These are phyloP conservation scores for Calycopis cecrops DNA, from an alignment of 1,140 invertebrate species.

Conservation along the genomic window DNA sequence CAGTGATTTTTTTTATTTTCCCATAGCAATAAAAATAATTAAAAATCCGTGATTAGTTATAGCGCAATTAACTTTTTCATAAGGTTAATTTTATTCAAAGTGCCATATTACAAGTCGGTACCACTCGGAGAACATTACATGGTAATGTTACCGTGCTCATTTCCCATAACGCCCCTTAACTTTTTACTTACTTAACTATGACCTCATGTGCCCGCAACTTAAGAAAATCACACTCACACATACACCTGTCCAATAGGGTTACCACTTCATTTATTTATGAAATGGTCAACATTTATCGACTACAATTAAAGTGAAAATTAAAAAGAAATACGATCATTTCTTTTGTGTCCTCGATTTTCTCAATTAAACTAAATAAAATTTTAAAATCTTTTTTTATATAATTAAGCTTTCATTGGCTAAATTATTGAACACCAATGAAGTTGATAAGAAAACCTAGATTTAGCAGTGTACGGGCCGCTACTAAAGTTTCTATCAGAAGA, in stretches of 20 bases:
- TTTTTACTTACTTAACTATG: constrained; percentile 74
- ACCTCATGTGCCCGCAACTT: constrained; percentile 72
- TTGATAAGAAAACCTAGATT: too few species aligned
- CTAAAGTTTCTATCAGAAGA: too few species aligned
- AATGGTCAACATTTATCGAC: too few species aligned
- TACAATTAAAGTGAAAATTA: too few species aligned
- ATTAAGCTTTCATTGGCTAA: too few species aligned
- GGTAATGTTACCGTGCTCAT: constrained; percentile 71
- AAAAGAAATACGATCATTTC: too few species aligned
- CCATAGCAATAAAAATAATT: not conserved
- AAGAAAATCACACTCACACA: constrained; percentile 69
- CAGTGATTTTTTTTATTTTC: constrained; percentile 15
- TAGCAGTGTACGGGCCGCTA: too few species aligned
- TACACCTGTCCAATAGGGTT: constrained; percentile 46
- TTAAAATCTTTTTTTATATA: too few species aligned
- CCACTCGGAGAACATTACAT: constrained; percentile 59
- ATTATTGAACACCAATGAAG: too few species aligned
- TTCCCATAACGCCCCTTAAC: constrained; percentile 75
- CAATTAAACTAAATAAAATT: too few species aligned
- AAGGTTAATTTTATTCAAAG: constrained; percentile 43
- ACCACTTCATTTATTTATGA: constrained; percentile 11
- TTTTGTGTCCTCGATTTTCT: too few species aligned
- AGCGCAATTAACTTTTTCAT: constrained; percentile 31
- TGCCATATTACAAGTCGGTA: constrained; percentile 59
- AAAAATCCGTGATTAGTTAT: constrained; percentile 22